Conservation (phyloP, 1,140 invertebrate species). For the Macrosteles quadrilineatus region DNA sequence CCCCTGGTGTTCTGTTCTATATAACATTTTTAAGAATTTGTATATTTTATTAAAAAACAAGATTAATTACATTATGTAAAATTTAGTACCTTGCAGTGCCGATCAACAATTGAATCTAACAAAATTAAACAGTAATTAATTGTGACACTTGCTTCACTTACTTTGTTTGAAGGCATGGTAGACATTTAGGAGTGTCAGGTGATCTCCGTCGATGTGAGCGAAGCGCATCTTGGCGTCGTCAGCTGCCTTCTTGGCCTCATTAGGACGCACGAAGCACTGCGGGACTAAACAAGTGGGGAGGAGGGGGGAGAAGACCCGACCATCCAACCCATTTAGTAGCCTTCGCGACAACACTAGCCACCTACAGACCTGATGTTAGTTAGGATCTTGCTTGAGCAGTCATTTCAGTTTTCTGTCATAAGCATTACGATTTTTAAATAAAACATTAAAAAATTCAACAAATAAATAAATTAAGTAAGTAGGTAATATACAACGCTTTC, state of each 20-base stretch:
- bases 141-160: slow-evolving; percentile 60
- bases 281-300: slow-evolving; percentile 73
- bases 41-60: too few species aligned
- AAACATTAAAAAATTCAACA: slow-evolving; percentile 3
- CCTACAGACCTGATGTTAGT: slow-evolving; percentile 54
- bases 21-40: too few species aligned
- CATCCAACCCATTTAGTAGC: slow-evolving; percentile 61
- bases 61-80: too few species aligned
- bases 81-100: too few species aligned
- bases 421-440: slow-evolving; percentile 27
- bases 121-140: too few species aligned
- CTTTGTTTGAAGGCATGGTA: slow-evolving; percentile 99
- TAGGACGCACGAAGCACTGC: slow-evolving; percentile 98
- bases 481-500: neutral
- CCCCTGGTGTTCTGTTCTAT: too few species aligned
- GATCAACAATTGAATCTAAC: too few species aligned
- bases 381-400: slow-evolving; percentile 43
- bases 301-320: slow-evolving; percentile 51
- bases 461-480: neutral
- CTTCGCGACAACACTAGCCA: slow-evolving; percentile 43
- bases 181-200: slow-evolving; percentile 92
- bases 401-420: neutral
- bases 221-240: slow-evolving; percentile 99
- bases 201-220: slow-evolving; percentile 99
- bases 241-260: slow-evolving; percentile 98